Conservation (phyloP, 2,888 invertebrate species). For the Proisotoma minuta region DNA sequence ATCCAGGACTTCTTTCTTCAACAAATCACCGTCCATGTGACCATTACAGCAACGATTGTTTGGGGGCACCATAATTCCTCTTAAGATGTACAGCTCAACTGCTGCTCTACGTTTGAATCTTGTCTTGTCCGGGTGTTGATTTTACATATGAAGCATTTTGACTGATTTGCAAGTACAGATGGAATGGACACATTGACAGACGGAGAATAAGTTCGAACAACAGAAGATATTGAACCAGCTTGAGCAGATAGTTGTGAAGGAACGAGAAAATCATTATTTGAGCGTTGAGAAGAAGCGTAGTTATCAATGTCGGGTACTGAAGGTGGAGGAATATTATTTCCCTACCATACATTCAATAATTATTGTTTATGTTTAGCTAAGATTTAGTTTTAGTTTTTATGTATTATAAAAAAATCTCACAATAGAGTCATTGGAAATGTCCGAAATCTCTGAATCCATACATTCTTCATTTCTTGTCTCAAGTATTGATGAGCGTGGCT, state of each 20-base stretch:
- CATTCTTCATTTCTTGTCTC: too few relatives aligned
- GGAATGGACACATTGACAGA: not conserved
- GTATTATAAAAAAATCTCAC: too few relatives aligned
- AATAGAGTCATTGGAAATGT: too few relatives aligned
- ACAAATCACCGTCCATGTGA: not conserved
- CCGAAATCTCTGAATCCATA: too few relatives aligned
- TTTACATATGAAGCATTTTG: not conserved
- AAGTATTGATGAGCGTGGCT: not conserved
- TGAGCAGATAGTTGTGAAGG: too few relatives aligned
- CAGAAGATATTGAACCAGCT: not conserved
- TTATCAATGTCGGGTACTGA: too few relatives aligned
- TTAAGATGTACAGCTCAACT: not conserved
- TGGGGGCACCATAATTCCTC: not conserved
- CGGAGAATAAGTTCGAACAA: not conserved
- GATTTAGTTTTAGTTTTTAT: too few relatives aligned
- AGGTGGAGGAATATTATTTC: too few relatives aligned
- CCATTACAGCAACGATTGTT: conserved; percentile 5
- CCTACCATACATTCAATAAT: too few relatives aligned
- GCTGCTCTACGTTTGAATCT: not conserved
- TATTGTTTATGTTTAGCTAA: too few relatives aligned
- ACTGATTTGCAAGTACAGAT: not conserved
- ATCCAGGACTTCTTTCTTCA: not conserved
- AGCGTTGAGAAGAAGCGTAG: too few relatives aligned
- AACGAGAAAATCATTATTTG: too few relatives aligned
- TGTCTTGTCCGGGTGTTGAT: not conserved